A percentile compares a stretch with the other conserved stretches of the same genome.
Conservation (phyloP, 64 coral and sea anemone species). For the Trachythela sp. region DNA sequence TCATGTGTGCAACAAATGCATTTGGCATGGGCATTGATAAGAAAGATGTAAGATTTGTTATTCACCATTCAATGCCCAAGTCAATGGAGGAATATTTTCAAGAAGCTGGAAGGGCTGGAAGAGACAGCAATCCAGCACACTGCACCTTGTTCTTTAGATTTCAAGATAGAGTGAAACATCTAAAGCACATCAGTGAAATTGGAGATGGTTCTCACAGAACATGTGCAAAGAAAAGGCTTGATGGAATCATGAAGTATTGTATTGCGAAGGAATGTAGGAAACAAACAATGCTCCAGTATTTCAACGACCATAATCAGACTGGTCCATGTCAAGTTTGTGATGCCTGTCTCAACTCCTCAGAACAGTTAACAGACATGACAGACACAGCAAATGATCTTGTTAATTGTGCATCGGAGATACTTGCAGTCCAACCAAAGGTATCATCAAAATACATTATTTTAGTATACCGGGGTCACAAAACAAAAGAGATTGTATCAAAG, state of each 20-base stretch:
- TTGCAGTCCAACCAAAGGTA: not conserved
- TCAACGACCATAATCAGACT: conserved; percentile 12
- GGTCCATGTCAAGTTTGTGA: not conserved
- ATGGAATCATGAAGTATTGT: conserved; percentile 4
- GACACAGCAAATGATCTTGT: not conserved
- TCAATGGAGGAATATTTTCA: conserved; percentile 42
- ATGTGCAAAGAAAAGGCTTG: not conserved
- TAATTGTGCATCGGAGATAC: conserved; percentile 8
- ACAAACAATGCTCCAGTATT: not conserved
- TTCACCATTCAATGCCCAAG: conserved; percentile 38
- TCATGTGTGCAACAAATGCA: conserved; percentile 31
- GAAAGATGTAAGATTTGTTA: too few species aligned
- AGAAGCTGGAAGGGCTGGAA: conserved; percentile 44
- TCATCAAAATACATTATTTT: conserved; percentile 1
- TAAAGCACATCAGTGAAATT: not conserved
- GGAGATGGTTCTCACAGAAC: not conserved
- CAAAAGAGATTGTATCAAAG: not conserved
- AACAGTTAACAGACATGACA: conserved; percentile 11
- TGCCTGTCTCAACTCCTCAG: not conserved
- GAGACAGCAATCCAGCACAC: conserved; percentile 28
- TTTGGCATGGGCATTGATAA: conserved; percentile 55
- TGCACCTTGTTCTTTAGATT: conserved; percentile 39
- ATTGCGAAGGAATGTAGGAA: not conserved
- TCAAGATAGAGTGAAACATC: conserved; percentile 36
- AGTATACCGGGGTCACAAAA: conserved; percentile 14